A percentile compares a stretch with the other conserved stretches of the same genome.
These are phyloP conservation scores for Threskiornis aethiopicus DNA, from an alignment of 2,797 vertebrate species.

Conservation along the genomic window DNA sequence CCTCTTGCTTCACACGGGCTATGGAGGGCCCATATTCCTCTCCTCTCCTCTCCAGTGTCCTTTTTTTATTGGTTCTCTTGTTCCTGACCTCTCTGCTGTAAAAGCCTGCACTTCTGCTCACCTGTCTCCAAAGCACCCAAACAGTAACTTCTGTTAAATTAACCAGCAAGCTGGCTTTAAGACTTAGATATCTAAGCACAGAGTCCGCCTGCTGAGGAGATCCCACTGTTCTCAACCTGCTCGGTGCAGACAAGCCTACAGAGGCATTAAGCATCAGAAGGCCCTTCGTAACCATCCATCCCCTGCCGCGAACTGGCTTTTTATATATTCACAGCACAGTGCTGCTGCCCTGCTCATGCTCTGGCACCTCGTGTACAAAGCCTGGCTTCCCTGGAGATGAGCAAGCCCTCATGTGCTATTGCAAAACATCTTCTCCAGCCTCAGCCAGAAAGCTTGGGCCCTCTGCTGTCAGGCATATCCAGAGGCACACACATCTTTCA, in stretches of 20 bases:
- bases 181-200: not conserved
- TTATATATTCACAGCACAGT: not conserved
- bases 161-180: not conserved
- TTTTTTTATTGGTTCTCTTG: not conserved
- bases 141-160: not conserved
- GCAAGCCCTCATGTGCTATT: not conserved
- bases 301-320: not conserved
- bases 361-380: not conserved
- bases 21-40: not conserved
- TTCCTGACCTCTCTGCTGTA: not conserved
- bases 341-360: not conserved
- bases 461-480: not conserved
- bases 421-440: not conserved
- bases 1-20: not conserved
- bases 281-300: not conserved
- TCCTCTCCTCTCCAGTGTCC: not conserved
- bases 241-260: not conserved
- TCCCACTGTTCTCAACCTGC: not conserved
- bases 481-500: not conserved
- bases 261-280: not conserved
- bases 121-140: not conserved
- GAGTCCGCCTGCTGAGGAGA: not conserved
- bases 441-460: not conserved
- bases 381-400: not conserved
- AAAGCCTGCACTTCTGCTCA: not conserved